phyloP scores from a whole-genome alignment of 2,888 invertebrate genomes.

The Rhaphigaster nebulosa region DNA sequence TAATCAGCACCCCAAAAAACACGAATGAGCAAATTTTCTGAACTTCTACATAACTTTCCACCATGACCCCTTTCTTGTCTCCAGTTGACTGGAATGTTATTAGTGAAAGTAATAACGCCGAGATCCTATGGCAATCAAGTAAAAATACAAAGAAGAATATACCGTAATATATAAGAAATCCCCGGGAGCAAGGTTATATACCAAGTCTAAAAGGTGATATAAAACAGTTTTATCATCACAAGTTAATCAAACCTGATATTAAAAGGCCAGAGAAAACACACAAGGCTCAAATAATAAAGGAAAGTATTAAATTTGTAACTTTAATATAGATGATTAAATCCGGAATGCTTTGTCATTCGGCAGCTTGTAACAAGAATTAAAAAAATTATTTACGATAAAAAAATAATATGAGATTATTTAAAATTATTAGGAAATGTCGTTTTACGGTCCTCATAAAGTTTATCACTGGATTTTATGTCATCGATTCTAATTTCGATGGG shows the following conservation, averaged over 20 bases:
- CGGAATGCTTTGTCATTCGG: not conserved
- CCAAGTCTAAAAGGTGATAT: not conserved
- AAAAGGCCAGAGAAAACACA: not conserved
- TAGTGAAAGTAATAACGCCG: not conserved
- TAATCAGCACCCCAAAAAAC: too few relatives aligned
- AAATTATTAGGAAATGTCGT: too few relatives aligned
- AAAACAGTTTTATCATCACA: not conserved
- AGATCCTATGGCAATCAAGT: not conserved
- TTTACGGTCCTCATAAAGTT: too few relatives aligned
- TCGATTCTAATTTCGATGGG: too few relatives aligned
- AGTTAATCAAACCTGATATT: conserved; percentile 29
- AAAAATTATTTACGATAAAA: not conserved
- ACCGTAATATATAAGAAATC: not conserved
- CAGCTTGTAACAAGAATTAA: not conserved
- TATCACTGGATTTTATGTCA: too few relatives aligned
- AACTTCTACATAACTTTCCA: too few relatives aligned
- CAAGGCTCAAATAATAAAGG: not conserved
- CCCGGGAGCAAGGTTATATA: not conserved
- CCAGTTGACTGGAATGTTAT: too few relatives aligned
- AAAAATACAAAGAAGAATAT: not conserved
- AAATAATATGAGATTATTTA: not conserved
- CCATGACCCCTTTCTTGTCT: too few relatives aligned
- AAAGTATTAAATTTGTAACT: conserved; percentile 16
- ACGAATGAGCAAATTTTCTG: too few relatives aligned
- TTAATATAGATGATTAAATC: not conserved